Conservation (phyloP, 2,888 invertebrate species). For the Dicyrtoma fusca region DNA sequence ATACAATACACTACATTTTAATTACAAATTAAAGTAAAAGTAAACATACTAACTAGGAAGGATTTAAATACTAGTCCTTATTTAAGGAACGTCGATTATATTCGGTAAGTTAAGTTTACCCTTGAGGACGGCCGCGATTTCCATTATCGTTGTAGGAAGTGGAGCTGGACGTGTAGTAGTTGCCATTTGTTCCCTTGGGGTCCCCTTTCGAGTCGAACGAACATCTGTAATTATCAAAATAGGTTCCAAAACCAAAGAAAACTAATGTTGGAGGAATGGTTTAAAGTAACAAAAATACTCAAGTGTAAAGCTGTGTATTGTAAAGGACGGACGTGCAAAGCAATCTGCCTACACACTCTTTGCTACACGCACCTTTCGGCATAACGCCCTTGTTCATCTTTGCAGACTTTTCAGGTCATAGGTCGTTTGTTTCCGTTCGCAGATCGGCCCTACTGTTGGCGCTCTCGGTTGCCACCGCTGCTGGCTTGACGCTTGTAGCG, state of each 20-base stretch:
- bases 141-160: slow-evolving; percentile 54
- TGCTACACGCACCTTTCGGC: slow-evolving; percentile 42
- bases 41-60: too few relatives aligned
- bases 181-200: slow-evolving; percentile 60
- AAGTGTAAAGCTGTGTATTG: not conserved
- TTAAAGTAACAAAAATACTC: too few relatives aligned
- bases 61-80: too few relatives aligned
- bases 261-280: not conserved
- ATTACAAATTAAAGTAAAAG: too few relatives aligned
- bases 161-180: slow-evolving; percentile 56
- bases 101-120: not conserved
- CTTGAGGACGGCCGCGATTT: slow-evolving; percentile 39
- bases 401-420: slow-evolving; percentile 66
- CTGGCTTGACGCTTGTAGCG: slow-evolving; percentile 63
- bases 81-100: too few relatives aligned
- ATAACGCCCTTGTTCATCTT: slow-evolving; percentile 58
- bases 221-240: slow-evolving; percentile 61
- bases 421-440: slow-evolving; percentile 43
- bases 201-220: slow-evolving; percentile 70
- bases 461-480: slow-evolving; percentile 39
- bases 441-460: slow-evolving; percentile 18
- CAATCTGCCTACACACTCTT: too few relatives aligned
- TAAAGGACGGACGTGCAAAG: too few relatives aligned
- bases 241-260: not conserved
- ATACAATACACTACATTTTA: too few relatives aligned